A percentile compares a stretch with the other conserved stretches of the same genome.
Evolutionary conservation across 2,113 vertebrate species (phyloP).

Genomic region (Chloroceryle aenea): DNA sequence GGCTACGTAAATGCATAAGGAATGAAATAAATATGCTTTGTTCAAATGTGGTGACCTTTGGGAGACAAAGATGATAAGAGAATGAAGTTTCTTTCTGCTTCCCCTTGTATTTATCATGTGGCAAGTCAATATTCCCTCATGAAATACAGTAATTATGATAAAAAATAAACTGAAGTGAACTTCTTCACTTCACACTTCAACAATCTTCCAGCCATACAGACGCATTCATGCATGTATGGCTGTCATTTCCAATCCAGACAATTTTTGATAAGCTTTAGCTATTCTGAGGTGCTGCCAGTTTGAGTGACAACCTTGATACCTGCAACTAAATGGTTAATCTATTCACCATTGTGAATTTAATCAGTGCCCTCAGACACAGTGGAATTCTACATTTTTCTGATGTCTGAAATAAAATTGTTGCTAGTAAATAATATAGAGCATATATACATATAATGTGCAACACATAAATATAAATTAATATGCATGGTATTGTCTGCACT

Average conservation of each 20-base stretch:
- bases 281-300: conserved; percentile 68
- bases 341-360: conserved; percentile 56
- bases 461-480: neutral
- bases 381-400: conserved; percentile 25
- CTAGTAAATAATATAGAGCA: neutral
- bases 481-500: neutral
- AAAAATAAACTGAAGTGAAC: conserved; percentile 62
- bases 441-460: neutral
- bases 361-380: conserved; percentile 6
- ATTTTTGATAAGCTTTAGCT: conserved; percentile 66
- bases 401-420: conserved; percentile 28
- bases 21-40: conserved; percentile 52
- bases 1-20: conserved; percentile 37
- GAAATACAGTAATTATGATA: conserved; percentile 67
- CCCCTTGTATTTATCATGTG: conserved; percentile 3
- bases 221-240: conserved; percentile 68
- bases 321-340: conserved; percentile 70
- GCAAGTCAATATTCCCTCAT: conserved; percentile 37
- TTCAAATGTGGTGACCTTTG: conserved; percentile 38
- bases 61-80: conserved; percentile 40
- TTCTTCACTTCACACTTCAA: conserved; percentile 70
- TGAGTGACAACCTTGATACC: conserved; percentile 69
- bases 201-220: conserved; percentile 57
- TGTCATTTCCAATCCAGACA: conserved; percentile 70
- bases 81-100: conserved; percentile 48